Evolutionary conservation across 1,140 invertebrate species (phyloP).

Genomic region (Neelides sp.): DNA sequence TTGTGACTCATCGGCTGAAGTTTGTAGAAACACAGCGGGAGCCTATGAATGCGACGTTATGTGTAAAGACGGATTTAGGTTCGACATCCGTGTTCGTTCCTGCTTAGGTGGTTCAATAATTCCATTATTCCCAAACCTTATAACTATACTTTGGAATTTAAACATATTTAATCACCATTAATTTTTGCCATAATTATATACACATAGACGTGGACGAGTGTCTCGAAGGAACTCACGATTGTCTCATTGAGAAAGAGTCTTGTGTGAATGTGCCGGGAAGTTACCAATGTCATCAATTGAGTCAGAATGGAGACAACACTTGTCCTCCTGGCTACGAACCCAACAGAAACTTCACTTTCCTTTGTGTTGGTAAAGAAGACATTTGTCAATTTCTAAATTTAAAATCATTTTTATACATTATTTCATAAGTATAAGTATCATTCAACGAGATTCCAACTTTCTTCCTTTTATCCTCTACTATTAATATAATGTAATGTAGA

Average conservation of each 20-base stretch:
- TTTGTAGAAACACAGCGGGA: conserved; percentile 35
- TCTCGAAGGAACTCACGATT: conserved; percentile 37
- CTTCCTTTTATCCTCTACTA: neutral
- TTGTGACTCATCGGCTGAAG: conserved; percentile 31
- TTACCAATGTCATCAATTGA: conserved; percentile 34
- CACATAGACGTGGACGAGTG: conserved; percentile 46
- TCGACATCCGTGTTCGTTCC: conserved; percentile 19
- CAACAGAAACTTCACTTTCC: conserved; percentile 26
- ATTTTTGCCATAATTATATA: too few species aligned
- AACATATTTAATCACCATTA: too few species aligned
- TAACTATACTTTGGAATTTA: too few species aligned
- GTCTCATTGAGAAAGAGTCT: conserved; percentile 33
- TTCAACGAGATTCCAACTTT: neutral
- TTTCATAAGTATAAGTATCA: neutral
- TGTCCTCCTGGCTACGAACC: conserved; percentile 30
- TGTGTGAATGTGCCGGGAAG: conserved; percentile 36
- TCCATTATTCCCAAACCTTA: neutral
- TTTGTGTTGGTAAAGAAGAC: conserved; percentile 24
- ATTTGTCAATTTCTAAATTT: neutral
- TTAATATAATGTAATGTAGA: conserved; percentile 15
- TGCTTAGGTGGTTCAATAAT: conserved; percentile 23
- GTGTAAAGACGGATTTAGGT: conserved; percentile 26
- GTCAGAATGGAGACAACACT: conserved; percentile 12
- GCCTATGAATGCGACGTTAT: conserved; percentile 35
- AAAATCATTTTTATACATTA: neutral